These are phyloP conservation scores for Drosophila suboccidentalis DNA, from an alignment of 2,888 invertebrate species.

Conservation along the genomic window DNA sequence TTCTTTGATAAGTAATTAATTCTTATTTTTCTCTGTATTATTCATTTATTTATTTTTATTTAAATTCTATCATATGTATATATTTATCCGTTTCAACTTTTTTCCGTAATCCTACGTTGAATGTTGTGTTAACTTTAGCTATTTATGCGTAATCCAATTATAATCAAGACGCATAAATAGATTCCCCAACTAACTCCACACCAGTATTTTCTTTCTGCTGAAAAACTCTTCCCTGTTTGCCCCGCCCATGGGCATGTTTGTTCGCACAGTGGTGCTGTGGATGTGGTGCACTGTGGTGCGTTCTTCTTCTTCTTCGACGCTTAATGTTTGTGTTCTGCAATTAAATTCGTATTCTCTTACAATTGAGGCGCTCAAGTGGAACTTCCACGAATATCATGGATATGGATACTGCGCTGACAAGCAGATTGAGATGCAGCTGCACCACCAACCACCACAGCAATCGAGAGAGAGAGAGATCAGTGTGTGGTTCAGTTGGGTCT, in stretches of 20 bases:
- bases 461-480: not conserved
- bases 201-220: conserved; percentile 47
- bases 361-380: conserved; percentile 77
- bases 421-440: conserved; percentile 81
- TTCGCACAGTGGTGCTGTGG: not conserved
- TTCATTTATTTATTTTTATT: too few species aligned
- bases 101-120: not conserved
- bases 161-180: conserved; percentile 37
- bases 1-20: too few species aligned
- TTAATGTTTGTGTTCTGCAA: conserved; percentile 74
- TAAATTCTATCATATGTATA: too few species aligned
- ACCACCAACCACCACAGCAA: conserved; percentile 18
- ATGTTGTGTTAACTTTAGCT: not conserved
- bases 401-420: conserved; percentile 77
- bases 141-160: conserved; percentile 22
- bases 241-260: conserved; percentile 5
- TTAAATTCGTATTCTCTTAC: conserved; percentile 81
- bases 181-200: conserved; percentile 13
- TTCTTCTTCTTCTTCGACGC: conserved; percentile 1
- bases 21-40: too few species aligned
- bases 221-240: conserved; percentile 14
- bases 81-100: not conserved
- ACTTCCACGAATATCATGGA: conserved; percentile 75
- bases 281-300: not conserved
- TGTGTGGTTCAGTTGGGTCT: conserved; percentile 33